Conservation (phyloP, 92 coral and sea anemone genomes). For the Parazoanthus darwini region DNA sequence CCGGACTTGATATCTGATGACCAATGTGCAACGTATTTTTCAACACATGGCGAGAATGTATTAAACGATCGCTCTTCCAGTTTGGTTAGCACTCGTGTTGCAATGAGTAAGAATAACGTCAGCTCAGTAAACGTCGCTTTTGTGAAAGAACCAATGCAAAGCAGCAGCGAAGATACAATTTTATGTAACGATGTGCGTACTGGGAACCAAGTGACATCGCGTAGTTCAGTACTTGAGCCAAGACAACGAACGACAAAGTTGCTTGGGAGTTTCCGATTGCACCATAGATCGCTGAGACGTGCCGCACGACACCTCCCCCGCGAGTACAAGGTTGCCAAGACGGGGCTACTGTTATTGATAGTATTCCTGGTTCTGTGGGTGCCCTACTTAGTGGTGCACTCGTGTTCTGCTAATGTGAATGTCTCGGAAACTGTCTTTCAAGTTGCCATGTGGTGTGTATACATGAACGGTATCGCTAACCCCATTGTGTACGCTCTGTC, state of each 20-base stretch:
- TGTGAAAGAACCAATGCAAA: not conserved
- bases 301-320: conserved; percentile 49
- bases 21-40: not conserved
- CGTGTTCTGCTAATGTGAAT: conserved; percentile 59
- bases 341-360: conserved; percentile 74
- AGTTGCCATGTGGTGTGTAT: conserved; percentile 83
- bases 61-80: not conserved
- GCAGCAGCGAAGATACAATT: not conserved
- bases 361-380: conserved; percentile 79
- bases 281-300: conserved; percentile 23
- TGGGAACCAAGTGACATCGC: not conserved
- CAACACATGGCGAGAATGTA: not conserved
- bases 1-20: not conserved
- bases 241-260: conserved; percentile 10
- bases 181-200: not conserved
- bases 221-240: not conserved
- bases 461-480: conserved; percentile 84
- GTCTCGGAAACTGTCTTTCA: conserved; percentile 61
- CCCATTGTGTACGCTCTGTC: conserved; percentile 84
- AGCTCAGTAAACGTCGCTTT: not conserved
- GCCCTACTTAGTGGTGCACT: conserved; percentile 88
- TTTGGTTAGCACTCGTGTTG: not conserved
- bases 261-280: conserved; percentile 26
- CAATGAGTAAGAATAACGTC: not conserved
- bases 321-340: conserved; percentile 86